Base-by-base conservation (phyloP, 2,797 vertebrate genomes). In the Enteromius trimaculatus region DNA sequence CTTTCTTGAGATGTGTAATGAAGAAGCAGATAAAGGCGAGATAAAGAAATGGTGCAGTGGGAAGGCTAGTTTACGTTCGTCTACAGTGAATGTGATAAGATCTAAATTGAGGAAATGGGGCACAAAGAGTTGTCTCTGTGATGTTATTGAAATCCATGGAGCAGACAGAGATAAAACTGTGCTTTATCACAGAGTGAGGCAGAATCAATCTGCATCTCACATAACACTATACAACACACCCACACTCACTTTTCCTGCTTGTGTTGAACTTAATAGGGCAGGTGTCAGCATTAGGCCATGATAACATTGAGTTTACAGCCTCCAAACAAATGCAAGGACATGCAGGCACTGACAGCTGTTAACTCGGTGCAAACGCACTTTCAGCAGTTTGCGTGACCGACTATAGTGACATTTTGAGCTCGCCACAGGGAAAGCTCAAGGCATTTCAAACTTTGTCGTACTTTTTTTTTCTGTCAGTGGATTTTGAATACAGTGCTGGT, bases 41-140 rank as follows among this genome's bases (percentile, higher is more conserved):
- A 85, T 79, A 79, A 82, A 70, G 66, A 58, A 66, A 76, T 23
- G n/a, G 60, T 58, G 69, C 70, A 58, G 21, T 62, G 76, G 69
- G 26, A 75, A 42, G 21, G 37, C 58, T 82, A 55, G 69, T 79
- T 82, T 47, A 71, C 23, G 14, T 74, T 78, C 19, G 8, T 64
- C 66, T 72, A 55, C 74, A 66, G 79, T 58, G 19, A 70, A 31
- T 29, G 65, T 62, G 81, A 86, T 83, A 83, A 1, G 21, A 86
- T 86, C 85, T 83, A 76, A 80, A 83, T 86, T 83, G 70, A 83
- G 72, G 49, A 83, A 86, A 37, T 86, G 51, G 80, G 69, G 21
- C 75, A 86, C 80, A 79, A 85, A 71, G 85, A 82, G 69, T 64
- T 14, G 9, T 85, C 58, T 85, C 58, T 66, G 26, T 81, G 76